Percentiles rank a stretch among this genome's conserved stretches.
phyloP scores from a whole-genome alignment of 1,140 invertebrate species.

The Thrips palmi region DNA sequence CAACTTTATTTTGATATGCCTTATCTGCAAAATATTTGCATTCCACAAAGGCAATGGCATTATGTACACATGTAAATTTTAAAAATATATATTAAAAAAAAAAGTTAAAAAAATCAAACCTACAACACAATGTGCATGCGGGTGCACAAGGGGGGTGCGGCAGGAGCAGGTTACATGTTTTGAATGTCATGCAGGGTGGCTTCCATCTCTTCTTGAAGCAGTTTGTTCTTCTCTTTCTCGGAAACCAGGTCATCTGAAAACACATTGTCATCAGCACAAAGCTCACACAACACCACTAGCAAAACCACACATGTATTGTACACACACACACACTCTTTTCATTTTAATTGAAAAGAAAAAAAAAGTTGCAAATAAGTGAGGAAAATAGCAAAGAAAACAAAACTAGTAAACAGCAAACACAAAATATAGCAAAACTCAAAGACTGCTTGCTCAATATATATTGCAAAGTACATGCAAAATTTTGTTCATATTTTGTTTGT shows the following conservation, averaged over 20 bases:
- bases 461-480: no score
- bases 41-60: no score
- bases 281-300: not conserved
- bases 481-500: not conserved
- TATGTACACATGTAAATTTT: no score
- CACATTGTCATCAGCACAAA: constrained; percentile 14
- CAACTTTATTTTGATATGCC: no score
- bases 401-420: constrained; percentile 8
- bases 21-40: no score
- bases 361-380: constrained; percentile 1
- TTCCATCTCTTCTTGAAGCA: constrained; percentile 96
- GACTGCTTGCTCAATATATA: no score
- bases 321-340: constrained; percentile 6
- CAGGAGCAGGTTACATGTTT: constrained; percentile 99
- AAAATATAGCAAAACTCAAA: no score
- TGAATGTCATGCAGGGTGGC: constrained; percentile 97
- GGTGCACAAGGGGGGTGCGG: no score
- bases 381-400: constrained; percentile 23
- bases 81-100: no score
- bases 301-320: not conserved
- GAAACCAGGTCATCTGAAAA: constrained; percentile 86
- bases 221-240: constrained; percentile 91
- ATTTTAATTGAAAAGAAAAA: constrained; percentile 10
- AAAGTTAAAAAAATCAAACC: no score
- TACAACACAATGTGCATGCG: no score